Evolutionary conservation across 2,888 invertebrate genomes (phyloP), one percentile per base, ranked within the genome.

Genomic region (Anorthoa munda): DNA sequence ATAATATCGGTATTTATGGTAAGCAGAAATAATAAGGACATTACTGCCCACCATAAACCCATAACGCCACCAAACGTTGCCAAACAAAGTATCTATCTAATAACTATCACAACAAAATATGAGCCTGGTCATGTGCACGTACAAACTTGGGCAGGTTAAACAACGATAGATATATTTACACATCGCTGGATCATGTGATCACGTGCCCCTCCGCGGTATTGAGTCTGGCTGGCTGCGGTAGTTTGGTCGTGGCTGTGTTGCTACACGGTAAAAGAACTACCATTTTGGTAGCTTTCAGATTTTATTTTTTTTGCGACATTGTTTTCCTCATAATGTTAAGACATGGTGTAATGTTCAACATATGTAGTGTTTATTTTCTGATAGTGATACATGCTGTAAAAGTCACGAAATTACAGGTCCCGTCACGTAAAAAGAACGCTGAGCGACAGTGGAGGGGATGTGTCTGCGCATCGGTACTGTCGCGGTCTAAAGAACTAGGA

Each of bases 161-260:
- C 15, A 55, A n/a, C 18, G 58, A 21, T 65, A 13, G 58, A 21
- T 65, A 13, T 53, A 65, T 67, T 79, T 74, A 65, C 64, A 31
- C 59, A n/a, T 15, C 23, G n/a, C 13, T 56, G 18, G 72, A 63
- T 78, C 70, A 73, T 39, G 39, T 61, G 46, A 46, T 59, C 71
- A 80, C 83, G 79, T 79, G 69, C 72, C 64, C 45, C 26, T 48
- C 31, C 39, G 55, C n/a, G 45, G n/a, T 39, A 63, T 58, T 18
- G 23, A 63, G 26, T 64, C 63, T 39, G n/a, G 31, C n/a, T n/a
- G 53, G 31, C n/a, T n/a, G 53, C 31, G 17, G 31, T 56, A 26
- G 26, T 58, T 65, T 72, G 2, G 13, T 39, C 2, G 4, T 0
- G 13, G n/a, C 50, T 12, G 58, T 74, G 73, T 81, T 83, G 65